Conservation (phyloP, 92 coral and sea anemone species). For the Palythoa caribaeorum region DNA sequence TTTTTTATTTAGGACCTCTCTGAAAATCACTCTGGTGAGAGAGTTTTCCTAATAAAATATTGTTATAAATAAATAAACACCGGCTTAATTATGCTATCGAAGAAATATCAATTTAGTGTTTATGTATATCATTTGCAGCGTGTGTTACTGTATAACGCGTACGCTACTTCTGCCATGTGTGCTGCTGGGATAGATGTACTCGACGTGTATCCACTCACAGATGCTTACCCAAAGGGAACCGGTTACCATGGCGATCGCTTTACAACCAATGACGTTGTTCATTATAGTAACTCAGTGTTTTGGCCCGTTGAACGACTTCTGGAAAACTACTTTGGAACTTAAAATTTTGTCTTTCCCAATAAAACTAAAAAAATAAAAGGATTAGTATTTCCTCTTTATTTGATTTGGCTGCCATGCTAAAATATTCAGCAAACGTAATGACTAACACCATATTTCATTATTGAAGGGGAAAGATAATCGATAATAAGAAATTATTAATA, state of each 20-base stretch:
- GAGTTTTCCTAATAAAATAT: too few relatives aligned
- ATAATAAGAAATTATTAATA: too few relatives aligned
- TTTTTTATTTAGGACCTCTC: too few relatives aligned
- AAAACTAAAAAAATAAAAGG: not conserved
- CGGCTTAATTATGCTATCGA: too few relatives aligned
- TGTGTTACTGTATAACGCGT: slow-evolving; percentile 58
- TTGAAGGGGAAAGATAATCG: too few relatives aligned
- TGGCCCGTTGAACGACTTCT: slow-evolving; percentile 53
- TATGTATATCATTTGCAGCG: slow-evolving; percentile 35
- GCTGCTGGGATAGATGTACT: slow-evolving; percentile 59
- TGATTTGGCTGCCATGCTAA: too few relatives aligned
- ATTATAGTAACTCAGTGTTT: slow-evolving; percentile 48
- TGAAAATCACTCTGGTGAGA: too few relatives aligned
- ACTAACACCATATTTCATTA: too few relatives aligned
- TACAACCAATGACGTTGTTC: slow-evolving; percentile 63
- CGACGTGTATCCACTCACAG: slow-evolving; percentile 67
- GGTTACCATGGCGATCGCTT: slow-evolving; percentile 56
- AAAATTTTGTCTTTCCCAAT: not conserved
- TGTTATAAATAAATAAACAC: too few relatives aligned
- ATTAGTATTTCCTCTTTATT: too few relatives aligned
- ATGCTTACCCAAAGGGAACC: slow-evolving; percentile 64
- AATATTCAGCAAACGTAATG: too few relatives aligned
- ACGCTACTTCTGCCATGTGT: slow-evolving; percentile 66
- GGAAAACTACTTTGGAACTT: slow-evolving; percentile 38
- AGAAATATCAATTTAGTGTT: not conserved